These are phyloP conservation scores for Paguma larvata DNA, from an alignment of 2,797 vertebrate species.

Conservation along the genomic window DNA sequence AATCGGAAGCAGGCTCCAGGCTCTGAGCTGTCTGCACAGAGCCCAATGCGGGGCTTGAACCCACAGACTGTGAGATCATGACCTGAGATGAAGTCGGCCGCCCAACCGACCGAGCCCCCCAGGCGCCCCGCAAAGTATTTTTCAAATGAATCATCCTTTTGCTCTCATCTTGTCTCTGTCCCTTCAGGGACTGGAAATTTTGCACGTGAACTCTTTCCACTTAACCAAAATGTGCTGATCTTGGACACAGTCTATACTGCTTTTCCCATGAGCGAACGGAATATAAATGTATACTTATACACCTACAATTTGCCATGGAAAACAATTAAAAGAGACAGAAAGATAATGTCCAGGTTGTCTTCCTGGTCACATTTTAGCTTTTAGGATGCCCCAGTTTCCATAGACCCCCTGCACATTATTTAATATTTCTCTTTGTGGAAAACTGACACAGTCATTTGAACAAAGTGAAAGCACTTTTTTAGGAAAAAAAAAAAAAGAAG, in stretches of 20 bases:
- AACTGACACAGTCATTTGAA: not conserved
- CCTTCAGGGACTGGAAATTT: not conserved
- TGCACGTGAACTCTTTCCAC: not conserved
- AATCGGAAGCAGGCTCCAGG: no score
- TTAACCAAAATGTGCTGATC: not conserved
- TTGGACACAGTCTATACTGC: not conserved
- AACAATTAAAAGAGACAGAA: not conserved
- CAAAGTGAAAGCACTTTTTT: not conserved
- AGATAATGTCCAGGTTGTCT: not conserved
- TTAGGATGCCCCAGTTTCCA: not conserved
- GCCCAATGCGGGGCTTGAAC: no score
- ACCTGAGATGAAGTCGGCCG: no score
- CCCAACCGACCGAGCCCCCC: no score
- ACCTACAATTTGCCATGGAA: not conserved
- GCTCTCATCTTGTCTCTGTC: not conserved
- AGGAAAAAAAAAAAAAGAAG: slow-evolving; percentile 2
- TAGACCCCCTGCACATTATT: not conserved
- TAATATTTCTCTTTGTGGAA: not conserved
- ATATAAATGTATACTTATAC: not conserved
- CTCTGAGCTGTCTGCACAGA: no score
- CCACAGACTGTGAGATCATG: no score
- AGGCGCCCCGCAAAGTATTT: not conserved
- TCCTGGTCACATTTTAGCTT: not conserved
- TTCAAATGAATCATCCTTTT: not conserved
- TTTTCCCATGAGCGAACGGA: not conserved